Conservation (phyloP, 2,113 vertebrate genomes). For the Ammodytes marinus region DNA sequence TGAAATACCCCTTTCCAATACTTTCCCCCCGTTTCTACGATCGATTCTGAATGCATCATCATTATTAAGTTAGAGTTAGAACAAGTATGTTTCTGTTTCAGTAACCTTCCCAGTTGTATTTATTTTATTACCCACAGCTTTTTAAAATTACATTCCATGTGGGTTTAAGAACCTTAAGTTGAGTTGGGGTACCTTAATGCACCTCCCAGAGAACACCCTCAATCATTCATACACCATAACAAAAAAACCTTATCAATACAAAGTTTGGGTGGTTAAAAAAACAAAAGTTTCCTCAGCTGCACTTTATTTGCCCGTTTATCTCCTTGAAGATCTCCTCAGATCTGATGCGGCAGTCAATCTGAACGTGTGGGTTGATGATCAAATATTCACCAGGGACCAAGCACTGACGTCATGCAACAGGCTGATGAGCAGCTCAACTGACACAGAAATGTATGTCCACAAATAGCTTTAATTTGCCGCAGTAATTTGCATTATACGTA, state of each 20-base stretch:
- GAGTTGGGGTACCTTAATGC: slow-evolving; percentile 29
- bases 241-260: slow-evolving; percentile 38
- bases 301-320: slow-evolving; percentile 43
- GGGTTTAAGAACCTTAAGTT: slow-evolving; percentile 20
- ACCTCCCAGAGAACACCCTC: slow-evolving; percentile 14
- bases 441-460: slow-evolving; percentile 13
- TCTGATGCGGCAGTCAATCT: slow-evolving; percentile 19
- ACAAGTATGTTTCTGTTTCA: neutral
- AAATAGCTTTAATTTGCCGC: neutral
- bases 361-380: slow-evolving; percentile 43
- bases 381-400: slow-evolving; percentile 14
- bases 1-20: slow-evolving; percentile 5
- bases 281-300: neutral
- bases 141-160: slow-evolving; percentile 11
- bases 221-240: neutral
- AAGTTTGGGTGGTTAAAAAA: slow-evolving; percentile 38
- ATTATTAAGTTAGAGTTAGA: slow-evolving; percentile 5
- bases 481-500: slow-evolving; percentile 16
- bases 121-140: slow-evolving; percentile 4
- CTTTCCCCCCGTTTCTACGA: slow-evolving; percentile 13
- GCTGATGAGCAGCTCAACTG: neutral
- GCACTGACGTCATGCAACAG: slow-evolving; percentile 9
- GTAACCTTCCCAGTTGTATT: neutral
- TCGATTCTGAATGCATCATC: neutral
- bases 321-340: neutral